Percentiles rank a stretch among this genome's conserved stretches.
Evolutionary conservation across 2,113 vertebrate genomes (phyloP).

Genomic region (Columba janthina): DNA sequence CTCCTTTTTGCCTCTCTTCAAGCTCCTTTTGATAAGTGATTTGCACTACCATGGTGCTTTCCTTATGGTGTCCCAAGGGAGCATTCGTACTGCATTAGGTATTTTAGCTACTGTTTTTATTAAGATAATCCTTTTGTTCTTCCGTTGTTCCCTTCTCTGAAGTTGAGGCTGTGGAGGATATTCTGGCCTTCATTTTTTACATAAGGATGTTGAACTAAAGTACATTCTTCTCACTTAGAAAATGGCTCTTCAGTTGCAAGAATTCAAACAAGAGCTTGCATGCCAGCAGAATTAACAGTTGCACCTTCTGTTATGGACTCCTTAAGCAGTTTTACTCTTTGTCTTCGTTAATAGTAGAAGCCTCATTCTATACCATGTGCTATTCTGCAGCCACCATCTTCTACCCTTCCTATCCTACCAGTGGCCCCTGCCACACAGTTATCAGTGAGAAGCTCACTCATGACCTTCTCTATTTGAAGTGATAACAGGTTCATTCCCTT

Average conservation of each 20-base stretch:
- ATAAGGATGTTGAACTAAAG: not conserved
- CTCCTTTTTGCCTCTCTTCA: not conserved
- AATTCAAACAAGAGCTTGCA: not conserved
- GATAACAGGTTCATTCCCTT: not conserved
- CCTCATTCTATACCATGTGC: too few species aligned
- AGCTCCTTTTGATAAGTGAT: not conserved
- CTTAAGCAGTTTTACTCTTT: not conserved
- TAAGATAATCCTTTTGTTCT: not conserved
- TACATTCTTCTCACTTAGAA: not conserved
- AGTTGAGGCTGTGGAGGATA: not conserved
- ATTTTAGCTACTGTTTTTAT: not conserved
- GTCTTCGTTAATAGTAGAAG: not conserved
- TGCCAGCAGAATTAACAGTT: not conserved
- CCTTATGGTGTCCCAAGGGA: not conserved
- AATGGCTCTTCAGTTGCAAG: not conserved
- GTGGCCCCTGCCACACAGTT: not conserved
- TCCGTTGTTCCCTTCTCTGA: not conserved
- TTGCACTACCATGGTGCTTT: not conserved
- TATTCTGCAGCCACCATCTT: not conserved
- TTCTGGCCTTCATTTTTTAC: not conserved
- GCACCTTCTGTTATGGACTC: not conserved
- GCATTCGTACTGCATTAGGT: not conserved
- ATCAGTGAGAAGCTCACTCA: not conserved
- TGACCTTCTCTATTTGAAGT: not conserved
- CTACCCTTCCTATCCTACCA: not conserved